Conservation (phyloP, 2,888 invertebrate genomes). For the Deroplatys truncata region DNA sequence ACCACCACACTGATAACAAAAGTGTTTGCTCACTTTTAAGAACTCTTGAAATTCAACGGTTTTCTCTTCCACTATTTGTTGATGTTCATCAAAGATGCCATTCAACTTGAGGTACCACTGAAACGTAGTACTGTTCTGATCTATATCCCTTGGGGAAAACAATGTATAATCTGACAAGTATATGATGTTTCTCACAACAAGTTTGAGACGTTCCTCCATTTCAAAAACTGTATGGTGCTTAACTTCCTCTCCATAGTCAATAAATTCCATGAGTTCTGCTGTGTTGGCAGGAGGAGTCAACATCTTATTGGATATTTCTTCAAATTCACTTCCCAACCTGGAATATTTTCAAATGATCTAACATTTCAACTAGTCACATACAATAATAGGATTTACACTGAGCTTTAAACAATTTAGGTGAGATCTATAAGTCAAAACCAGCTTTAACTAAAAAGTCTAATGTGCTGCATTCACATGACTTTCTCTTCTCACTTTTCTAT, state of each 20-base stretch:
- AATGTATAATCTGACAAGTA: slow-evolving; percentile 80
- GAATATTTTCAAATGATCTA: slow-evolving; percentile 25
- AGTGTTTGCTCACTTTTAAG: slow-evolving; percentile 52
- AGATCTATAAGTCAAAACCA: too few relatives aligned
- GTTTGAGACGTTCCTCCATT: slow-evolving; percentile 71
- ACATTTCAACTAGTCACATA: too few relatives aligned
- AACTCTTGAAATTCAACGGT: slow-evolving; percentile 80
- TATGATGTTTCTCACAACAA: slow-evolving; percentile 58
- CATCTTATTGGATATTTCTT: slow-evolving; percentile 71
- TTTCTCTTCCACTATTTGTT: slow-evolving; percentile 74
- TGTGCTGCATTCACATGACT: too few relatives aligned
- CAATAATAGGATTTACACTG: too few relatives aligned
- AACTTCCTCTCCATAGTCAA: slow-evolving; percentile 69
- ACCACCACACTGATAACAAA: too few relatives aligned
- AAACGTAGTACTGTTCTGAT: slow-evolving; percentile 82
- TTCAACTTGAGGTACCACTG: slow-evolving; percentile 81
- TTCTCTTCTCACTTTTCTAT: too few relatives aligned
- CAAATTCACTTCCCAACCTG: slow-evolving; percentile 81
- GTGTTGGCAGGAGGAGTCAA: slow-evolving; percentile 78
- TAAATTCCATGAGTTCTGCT: slow-evolving; percentile 77
- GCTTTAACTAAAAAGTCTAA: too few relatives aligned
- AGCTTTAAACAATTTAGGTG: too few relatives aligned
- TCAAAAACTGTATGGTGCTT: slow-evolving; percentile 64
- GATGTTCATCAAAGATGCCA: slow-evolving; percentile 77
- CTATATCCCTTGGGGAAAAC: slow-evolving; percentile 79